These are phyloP conservation scores for Bambusicola thoracicus DNA, from an alignment of 2,113 vertebrate species.

Conservation along the genomic window DNA sequence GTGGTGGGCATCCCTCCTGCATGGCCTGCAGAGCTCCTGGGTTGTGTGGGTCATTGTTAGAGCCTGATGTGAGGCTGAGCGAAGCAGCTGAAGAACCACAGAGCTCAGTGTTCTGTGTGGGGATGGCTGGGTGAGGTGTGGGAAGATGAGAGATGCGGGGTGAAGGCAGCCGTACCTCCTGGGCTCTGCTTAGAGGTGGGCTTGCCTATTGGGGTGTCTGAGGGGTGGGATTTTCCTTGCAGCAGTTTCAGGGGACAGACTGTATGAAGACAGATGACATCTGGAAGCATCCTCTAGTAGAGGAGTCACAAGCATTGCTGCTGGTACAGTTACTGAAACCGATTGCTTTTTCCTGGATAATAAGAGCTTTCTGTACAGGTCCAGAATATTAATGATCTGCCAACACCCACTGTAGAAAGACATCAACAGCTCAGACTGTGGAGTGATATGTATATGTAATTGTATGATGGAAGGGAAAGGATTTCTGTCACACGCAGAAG, in stretches of 20 bases:
- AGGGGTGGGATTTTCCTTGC: not conserved
- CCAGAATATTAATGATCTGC: accelerated
- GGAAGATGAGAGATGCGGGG: not conserved
- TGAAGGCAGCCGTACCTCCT: accelerated
- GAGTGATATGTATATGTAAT: not conserved
- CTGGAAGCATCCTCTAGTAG: not conserved
- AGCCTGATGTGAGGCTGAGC: accelerated
- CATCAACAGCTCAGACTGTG: not conserved
- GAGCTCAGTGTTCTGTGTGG: accelerated
- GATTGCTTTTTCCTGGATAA: not conserved
- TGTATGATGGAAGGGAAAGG: not conserved
- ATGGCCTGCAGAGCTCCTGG: accelerated
- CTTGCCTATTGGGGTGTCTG: not conserved
- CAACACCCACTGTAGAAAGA: accelerated
- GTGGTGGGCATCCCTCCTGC: accelerated
- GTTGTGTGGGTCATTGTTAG: accelerated
- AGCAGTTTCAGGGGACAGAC: not conserved
- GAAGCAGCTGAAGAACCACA: accelerated
- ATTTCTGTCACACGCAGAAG: not conserved
- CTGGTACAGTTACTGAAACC: not conserved
- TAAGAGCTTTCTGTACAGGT: not conserved
- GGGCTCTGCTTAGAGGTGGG: not conserved
- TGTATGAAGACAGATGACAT: accelerated
- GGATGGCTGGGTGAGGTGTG: not conserved
- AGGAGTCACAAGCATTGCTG: not conserved